These are phyloP conservation scores for Lepus americanus DNA, from an alignment of 2,113 vertebrate species.

Conservation along the genomic window DNA sequence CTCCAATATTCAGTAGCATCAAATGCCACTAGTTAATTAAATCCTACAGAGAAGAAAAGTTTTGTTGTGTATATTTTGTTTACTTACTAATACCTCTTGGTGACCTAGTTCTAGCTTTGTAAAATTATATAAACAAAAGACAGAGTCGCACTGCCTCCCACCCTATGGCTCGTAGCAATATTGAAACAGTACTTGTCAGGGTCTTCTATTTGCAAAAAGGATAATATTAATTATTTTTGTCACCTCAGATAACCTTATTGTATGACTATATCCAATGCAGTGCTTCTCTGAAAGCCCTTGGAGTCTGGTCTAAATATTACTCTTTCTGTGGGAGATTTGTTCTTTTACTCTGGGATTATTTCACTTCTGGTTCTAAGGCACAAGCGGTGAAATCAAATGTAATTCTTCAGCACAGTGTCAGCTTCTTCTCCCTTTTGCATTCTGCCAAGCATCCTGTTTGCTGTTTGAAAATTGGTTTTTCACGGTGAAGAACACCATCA, in stretches of 20 bases:
- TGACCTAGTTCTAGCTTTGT: constrained; percentile 33
- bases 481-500: constrained; percentile 73
- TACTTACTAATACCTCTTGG: neutral
- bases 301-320: neutral
- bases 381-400: constrained; percentile 2
- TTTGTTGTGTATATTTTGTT: constrained; percentile 52
- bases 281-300: neutral
- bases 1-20: neutral
- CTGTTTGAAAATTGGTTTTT: constrained; percentile 81
- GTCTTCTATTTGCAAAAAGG: neutral
- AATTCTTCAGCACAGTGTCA: neutral
- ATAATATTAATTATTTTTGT: constrained; percentile 24
- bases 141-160: too few relatives aligned
- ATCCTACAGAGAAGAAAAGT: constrained; percentile 29
- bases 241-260: constrained; percentile 7
- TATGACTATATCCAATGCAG: neutral
- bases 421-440: constrained; percentile 46
- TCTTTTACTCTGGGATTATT: neutral
- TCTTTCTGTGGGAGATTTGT: constrained; percentile 35
- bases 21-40: constrained; percentile 13
- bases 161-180: neutral
- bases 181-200: neutral
- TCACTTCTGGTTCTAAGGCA: constrained; percentile 11
- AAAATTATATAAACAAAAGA: neutral
- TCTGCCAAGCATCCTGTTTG: constrained; percentile 72